phyloP scores from a whole-genome alignment of 2,888 invertebrate genomes.

The Tholera decimalis region DNA sequence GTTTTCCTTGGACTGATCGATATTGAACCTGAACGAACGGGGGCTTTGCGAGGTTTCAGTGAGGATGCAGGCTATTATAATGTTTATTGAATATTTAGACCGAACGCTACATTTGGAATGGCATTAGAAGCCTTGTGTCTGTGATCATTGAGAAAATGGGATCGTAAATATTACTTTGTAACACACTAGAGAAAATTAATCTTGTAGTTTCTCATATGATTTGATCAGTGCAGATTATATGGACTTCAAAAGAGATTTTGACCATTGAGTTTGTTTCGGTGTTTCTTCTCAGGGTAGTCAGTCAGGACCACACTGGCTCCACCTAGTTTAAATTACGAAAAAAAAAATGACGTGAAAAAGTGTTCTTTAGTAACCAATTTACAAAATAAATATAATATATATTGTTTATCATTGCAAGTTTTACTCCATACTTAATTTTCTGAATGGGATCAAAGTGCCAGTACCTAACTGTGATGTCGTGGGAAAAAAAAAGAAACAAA shows the following conservation, averaged over 20 bases:
- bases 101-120: not conserved
- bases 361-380: no score
- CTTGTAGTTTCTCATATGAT: no score
- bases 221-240: no score
- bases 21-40: slow-evolving; percentile 4
- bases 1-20: slow-evolving; percentile 19
- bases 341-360: no score
- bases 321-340: no score
- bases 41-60: slow-evolving; percentile 14
- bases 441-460: not conserved
- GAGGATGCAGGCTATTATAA: not conserved
- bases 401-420: no score
- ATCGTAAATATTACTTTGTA: not conserved
- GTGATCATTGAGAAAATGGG: not conserved
- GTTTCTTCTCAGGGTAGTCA: no score
- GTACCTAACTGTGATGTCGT: not conserved
- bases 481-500: slow-evolving; percentile 10
- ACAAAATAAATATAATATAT: no score
- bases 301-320: no score
- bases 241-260: no score
- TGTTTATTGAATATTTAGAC: not conserved
- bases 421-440: not conserved
- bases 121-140: not conserved
- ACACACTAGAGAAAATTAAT: no score
- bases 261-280: no score